Conservation (phyloP, 2,888 invertebrate species). For the Volucella inflata region DNA sequence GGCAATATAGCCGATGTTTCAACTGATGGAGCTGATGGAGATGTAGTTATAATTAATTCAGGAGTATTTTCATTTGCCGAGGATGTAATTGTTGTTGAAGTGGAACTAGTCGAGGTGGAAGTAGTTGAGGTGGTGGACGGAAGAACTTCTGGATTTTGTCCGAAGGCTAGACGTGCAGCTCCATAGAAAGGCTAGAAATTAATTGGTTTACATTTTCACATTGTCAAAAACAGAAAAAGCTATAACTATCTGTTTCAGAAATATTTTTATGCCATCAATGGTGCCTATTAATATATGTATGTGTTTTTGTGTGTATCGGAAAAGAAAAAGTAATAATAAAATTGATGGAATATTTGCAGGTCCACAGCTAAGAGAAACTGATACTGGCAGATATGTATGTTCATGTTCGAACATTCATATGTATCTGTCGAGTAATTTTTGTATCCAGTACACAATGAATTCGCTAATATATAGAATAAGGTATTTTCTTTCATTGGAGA, state of each 20-base stretch:
- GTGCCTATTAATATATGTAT: background rate
- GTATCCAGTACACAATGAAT: too few relatives aligned
- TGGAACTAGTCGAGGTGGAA: slow-evolving; percentile 77
- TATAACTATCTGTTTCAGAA: slow-evolving; percentile 16
- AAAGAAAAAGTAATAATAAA: background rate
- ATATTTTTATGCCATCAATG: background rate
- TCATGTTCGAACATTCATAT: too few relatives aligned
- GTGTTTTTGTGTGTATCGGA: background rate
- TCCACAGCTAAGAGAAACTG: too few relatives aligned
- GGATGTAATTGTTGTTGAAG: slow-evolving; percentile 66
- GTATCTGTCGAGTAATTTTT: too few relatives aligned
- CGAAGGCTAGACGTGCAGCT: slow-evolving; percentile 85
- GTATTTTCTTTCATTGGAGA: too few relatives aligned
- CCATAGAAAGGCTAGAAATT: slow-evolving; percentile 86
- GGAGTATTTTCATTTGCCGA: slow-evolving; percentile 62
- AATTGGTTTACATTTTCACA: slow-evolving; percentile 73
- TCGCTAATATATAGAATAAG: too few relatives aligned
- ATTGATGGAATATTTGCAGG: too few relatives aligned
- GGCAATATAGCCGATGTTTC: slow-evolving; percentile 57
- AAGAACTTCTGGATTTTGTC: slow-evolving; percentile 84
- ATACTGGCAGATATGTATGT: too few relatives aligned
- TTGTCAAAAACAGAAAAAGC: slow-evolving; percentile 10
- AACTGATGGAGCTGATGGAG: slow-evolving; percentile 70
- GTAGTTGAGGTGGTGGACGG: slow-evolving; percentile 80
- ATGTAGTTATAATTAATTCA: slow-evolving; percentile 72